Conservation (phyloP, 2,797 vertebrate genomes). For the Hemitrygon akajei region DNA sequence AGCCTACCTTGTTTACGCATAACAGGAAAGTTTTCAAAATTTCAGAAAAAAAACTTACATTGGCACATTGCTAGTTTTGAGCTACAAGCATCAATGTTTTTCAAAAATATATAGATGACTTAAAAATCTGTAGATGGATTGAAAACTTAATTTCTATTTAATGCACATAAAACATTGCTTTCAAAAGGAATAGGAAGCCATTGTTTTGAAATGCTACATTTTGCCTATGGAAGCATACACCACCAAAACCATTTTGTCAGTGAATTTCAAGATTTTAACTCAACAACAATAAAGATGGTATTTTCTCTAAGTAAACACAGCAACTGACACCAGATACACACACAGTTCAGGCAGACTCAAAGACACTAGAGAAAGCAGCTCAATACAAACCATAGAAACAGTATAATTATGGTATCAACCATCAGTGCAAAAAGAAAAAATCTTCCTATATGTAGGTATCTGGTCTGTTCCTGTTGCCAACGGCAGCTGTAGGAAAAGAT, state of each 20-base stretch:
- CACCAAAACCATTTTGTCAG: no score
- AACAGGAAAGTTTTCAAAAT: background rate
- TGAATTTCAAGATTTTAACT: no score
- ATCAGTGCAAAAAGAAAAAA: constrained; percentile 49
- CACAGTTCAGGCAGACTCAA: background rate
- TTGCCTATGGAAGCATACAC: no score
- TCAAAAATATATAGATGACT: no score
- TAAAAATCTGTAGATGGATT: no score
- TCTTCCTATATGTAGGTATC: constrained; percentile 39
- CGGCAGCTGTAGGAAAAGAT: constrained; percentile 25
- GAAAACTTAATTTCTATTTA: no score
- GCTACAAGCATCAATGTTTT: background rate
- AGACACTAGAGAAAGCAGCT: background rate
- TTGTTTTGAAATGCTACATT: no score
- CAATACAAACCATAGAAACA: constrained; percentile 25
- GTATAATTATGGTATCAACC: constrained; percentile 40
- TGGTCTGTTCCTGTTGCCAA: constrained; percentile 41
- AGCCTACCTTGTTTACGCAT: background rate
- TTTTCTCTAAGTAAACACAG: background rate
- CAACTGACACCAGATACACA: background rate
- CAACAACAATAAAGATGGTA: no score
- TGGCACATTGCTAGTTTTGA: background rate
- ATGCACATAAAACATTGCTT: no score
- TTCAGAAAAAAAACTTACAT: background rate
- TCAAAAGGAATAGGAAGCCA: no score